phyloP scores from a whole-genome alignment of 2,888 invertebrate species.

The Argynnis bischoffii region DNA sequence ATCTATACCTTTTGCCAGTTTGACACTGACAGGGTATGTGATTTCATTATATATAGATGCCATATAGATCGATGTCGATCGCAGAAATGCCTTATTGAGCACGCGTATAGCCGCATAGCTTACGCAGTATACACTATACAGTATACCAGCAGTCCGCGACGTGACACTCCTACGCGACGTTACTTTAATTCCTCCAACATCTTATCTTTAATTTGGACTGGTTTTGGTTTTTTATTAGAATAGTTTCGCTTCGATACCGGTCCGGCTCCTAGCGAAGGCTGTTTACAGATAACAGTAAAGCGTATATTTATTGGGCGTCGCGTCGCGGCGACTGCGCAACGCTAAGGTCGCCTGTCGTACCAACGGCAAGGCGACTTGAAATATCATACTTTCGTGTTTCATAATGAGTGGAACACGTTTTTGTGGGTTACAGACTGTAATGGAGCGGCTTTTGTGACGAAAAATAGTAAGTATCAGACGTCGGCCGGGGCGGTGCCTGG shows the following conservation, averaged over 20 bases:
- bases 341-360: slow-evolving; percentile 61
- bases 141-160: slow-evolving; percentile 4
- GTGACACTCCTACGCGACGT: slow-evolving; percentile 46
- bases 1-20: background rate
- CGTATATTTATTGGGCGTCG: slow-evolving; percentile 70
- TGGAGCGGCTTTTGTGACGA: slow-evolving; percentile 57
- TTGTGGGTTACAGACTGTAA: slow-evolving; percentile 56
- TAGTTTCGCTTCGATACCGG: slow-evolving; percentile 79
- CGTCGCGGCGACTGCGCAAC: slow-evolving; percentile 64
- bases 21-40: too few species aligned
- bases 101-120: too few species aligned
- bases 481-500: slow-evolving; percentile 37
- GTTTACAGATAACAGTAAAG: slow-evolving; percentile 78
- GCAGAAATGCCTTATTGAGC: too few species aligned
- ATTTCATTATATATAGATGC: too few species aligned
- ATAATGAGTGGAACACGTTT: slow-evolving; percentile 78
- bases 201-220: slow-evolving; percentile 72
- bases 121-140: background rate
- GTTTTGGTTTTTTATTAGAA: slow-evolving; percentile 78
- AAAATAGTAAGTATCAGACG: slow-evolving; percentile 32
- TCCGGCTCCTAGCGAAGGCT: slow-evolving; percentile 69
- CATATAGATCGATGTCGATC: too few species aligned
- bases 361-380: slow-evolving; percentile 60
- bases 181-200: slow-evolving; percentile 53
- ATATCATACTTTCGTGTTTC: slow-evolving; percentile 79